Conservation (phyloP, 2,888 invertebrate species). For the Diploptera punctata region DNA sequence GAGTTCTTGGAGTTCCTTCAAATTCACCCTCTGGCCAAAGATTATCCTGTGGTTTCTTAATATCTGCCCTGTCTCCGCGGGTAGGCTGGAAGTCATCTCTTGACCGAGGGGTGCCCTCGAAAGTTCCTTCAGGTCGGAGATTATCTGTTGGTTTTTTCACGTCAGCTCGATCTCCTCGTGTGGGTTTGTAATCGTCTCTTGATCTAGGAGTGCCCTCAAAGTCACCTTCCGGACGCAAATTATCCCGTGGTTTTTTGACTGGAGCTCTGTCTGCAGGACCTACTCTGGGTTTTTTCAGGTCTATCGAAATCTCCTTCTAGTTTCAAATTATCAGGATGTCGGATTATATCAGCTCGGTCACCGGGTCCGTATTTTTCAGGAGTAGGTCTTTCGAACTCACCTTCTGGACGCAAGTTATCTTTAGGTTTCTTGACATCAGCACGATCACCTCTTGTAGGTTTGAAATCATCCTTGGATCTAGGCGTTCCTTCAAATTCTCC, state of each 20-base stretch:
- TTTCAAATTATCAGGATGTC: too few relatives aligned
- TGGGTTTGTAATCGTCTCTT: constrained; percentile 48
- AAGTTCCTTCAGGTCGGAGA: constrained; percentile 48
- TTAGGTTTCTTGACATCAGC: too few relatives aligned
- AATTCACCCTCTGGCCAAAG: constrained; percentile 62
- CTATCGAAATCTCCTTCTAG: too few relatives aligned
- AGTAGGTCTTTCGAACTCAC: too few relatives aligned
- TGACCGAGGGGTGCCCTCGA: constrained; percentile 50
- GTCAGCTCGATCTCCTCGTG: constrained; percentile 55
- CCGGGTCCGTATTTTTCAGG: too few relatives aligned
- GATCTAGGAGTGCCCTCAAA: constrained; percentile 37
- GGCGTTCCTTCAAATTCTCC: constrained; percentile 59
- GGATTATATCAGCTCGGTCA: too few relatives aligned
- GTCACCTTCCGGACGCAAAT: constrained; percentile 49
- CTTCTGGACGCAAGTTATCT: too few relatives aligned
- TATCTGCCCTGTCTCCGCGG: constrained; percentile 46
- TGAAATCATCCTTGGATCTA: constrained; percentile 56
- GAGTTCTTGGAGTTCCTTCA: constrained; percentile 40
- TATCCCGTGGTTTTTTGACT: constrained; percentile 51
- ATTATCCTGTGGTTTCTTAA: constrained; percentile 51
- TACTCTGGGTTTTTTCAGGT: too few relatives aligned
- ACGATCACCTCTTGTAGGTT: constrained; percentile 53
- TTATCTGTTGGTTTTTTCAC: constrained; percentile 48
- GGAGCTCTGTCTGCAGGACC: too few relatives aligned
- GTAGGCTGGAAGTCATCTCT: constrained; percentile 41